Conservation (phyloP, 2,797 vertebrate genomes). For the Triplophysa bombifrons region DNA sequence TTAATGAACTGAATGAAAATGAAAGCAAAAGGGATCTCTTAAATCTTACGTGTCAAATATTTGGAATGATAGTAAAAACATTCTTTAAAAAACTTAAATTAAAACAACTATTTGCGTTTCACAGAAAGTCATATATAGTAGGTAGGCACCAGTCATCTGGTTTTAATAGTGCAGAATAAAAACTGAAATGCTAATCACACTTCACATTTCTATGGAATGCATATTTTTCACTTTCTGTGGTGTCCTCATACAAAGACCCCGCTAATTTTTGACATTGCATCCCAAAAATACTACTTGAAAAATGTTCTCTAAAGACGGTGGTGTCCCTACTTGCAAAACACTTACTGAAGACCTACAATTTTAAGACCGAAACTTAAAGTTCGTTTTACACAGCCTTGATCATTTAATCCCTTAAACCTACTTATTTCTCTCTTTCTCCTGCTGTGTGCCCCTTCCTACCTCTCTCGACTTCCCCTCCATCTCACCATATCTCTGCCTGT, state of each 20-base stretch:
- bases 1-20: neutral
- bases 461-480: slow-evolving; percentile 11
- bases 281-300: neutral
- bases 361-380: slow-evolving; percentile 1
- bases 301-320: neutral
- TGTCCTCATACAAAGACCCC: neutral
- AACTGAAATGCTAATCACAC: neutral
- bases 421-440: slow-evolving; percentile 20
- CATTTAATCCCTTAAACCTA: slow-evolving; percentile 34
- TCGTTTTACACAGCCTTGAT: slow-evolving; percentile 17
- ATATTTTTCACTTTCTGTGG: neutral
- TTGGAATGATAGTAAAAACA: too few relatives aligned
- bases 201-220: neutral
- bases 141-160: too few relatives aligned
- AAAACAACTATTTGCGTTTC: too few relatives aligned
- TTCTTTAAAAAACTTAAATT: too few relatives aligned
- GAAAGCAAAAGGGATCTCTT: neutral
- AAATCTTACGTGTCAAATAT: too few relatives aligned
- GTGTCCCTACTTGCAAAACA: neutral
- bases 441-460: slow-evolving; percentile 17
- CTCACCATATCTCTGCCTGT: slow-evolving; percentile 51
- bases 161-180: too few relatives aligned
- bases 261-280: neutral
- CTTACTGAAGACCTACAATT: neutral
- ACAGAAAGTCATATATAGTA: too few relatives aligned